These are phyloP conservation scores for Melieria picta DNA, from an alignment of 2,888 invertebrate species.

Conservation along the genomic window DNA sequence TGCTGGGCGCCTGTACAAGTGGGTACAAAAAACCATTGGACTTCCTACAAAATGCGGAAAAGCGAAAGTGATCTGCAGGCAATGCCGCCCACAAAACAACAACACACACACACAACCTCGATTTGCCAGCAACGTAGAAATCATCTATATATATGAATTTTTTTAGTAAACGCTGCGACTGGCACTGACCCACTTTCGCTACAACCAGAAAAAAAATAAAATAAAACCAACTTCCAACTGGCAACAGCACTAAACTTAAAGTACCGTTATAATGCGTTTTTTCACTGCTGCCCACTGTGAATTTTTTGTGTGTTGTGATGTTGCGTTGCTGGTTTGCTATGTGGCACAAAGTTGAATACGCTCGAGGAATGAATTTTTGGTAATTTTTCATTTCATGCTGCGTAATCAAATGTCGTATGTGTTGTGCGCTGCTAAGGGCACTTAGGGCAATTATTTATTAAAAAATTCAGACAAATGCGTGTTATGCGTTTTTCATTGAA, in stretches of 20 bases:
- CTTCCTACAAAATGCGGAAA: conserved; percentile 48
- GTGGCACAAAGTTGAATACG: neutral
- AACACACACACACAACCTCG: too few species aligned
- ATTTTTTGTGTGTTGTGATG: too few species aligned
- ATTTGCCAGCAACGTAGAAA: too few species aligned
- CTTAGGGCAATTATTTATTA: too few species aligned
- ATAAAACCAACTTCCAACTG: too few species aligned
- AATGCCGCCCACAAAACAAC: too few species aligned
- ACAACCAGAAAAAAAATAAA: too few species aligned
- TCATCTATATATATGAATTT: too few species aligned
- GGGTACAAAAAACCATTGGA: conserved; percentile 59
- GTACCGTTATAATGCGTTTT: conserved; percentile 1
- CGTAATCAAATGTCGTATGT: neutral
- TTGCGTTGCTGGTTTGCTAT: too few species aligned
- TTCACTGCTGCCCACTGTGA: too few species aligned
- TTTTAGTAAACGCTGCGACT: too few species aligned
- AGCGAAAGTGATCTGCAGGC: conserved; percentile 41
- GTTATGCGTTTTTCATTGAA: neutral
- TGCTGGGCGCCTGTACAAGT: conserved; percentile 52
- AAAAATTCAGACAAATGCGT: neutral
- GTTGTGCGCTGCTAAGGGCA: neutral
- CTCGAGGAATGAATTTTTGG: neutral
- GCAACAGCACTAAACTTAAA: conserved; percentile 1
- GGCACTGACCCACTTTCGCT: too few species aligned
- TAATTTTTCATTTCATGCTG: neutral